Evolutionary conservation across 2,113 vertebrate species (phyloP), one percentile per base, ranked within the genome.

Genomic region (Myotis lucifugus): DNA sequence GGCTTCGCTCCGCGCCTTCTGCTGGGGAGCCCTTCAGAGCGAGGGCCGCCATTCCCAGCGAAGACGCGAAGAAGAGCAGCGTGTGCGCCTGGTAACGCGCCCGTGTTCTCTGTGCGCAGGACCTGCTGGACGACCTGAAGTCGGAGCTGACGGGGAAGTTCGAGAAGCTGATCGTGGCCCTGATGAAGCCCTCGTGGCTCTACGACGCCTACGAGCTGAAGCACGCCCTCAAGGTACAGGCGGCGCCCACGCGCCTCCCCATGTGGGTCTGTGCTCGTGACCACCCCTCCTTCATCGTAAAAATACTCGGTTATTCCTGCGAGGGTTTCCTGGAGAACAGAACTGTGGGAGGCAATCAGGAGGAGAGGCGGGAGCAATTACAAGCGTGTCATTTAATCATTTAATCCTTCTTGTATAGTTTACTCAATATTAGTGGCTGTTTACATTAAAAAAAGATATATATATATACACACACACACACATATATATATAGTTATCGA

Each of bases 141-240:
- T 99, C 99, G 0, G 99, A 99, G 95, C 98, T 99, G 2, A 99
- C 99, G 0, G 99, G 99, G 23, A 99, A 99, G 90, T 98, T 99
- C 66, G 99, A 99, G 97, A 99, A 96, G 0, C 92, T 99, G 84
- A 99, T 99, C 8, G 98, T 99, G 76, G 98, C 99, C 69, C 93
- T 99, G 98, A 99, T 99, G 99, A 99, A 98, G 25, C 99, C 99
- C 0, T 48, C 99, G 0, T 5, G 46, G 5, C 88, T 98, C 34
- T 99, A 99, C 50, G 99, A 99, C 69, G 99, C 99, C 67, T 96
- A 99, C 50, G 98, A 99, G 25, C 98, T 99, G 92, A 99, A 99
- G 94, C 99, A 99, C 54, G 99, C 99, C 18, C 97, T 99, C 34
- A 99, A 99, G 99, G 99, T 99, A 98, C 96, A 95, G 70, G 37